phyloP scores from a whole-genome alignment of 2,888 invertebrate genomes.

The Seladonia tumulorum region DNA sequence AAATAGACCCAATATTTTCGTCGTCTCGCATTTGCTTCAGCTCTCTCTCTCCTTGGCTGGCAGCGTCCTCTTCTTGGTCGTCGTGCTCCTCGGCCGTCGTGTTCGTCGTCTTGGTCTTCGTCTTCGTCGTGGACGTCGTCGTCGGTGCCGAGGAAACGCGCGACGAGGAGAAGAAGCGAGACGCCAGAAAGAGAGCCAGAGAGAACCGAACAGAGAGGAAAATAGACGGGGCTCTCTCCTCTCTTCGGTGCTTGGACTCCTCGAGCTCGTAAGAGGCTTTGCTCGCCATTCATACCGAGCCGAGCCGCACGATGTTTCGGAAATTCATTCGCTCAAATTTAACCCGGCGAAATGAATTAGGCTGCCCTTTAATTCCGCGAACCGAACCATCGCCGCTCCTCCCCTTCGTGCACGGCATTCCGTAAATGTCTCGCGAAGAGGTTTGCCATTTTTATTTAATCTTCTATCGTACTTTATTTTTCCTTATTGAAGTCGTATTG shows the following conservation, averaged over 20 bases:
- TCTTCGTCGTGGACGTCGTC: slow-evolving; percentile 42
- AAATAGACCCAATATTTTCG: slow-evolving; percentile 84
- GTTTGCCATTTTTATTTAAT: background rate
- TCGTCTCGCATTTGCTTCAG: slow-evolving; percentile 82
- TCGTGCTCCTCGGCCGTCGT: slow-evolving; percentile 38
- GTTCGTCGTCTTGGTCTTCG: slow-evolving; percentile 10
- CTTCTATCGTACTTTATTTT: background rate
- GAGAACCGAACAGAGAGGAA: slow-evolving; percentile 17
- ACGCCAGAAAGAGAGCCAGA: background rate
- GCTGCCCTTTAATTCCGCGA: background rate
- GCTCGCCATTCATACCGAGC: slow-evolving; percentile 50
- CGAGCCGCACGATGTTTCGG: slow-evolving; percentile 24
- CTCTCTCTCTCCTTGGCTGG: slow-evolving; percentile 66
- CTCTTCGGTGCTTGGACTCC: slow-evolving; percentile 49
- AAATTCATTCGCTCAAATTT: slow-evolving; percentile 36
- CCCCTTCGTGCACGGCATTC: background rate
- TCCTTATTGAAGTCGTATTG: background rate
- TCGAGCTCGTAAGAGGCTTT: slow-evolving; percentile 51
- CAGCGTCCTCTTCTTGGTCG: slow-evolving; percentile 65
- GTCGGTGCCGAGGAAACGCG: slow-evolving; percentile 43
- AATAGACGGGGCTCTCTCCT: slow-evolving; percentile 15
- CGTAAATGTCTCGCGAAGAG: background rate
- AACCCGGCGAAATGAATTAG: slow-evolving; percentile 5
- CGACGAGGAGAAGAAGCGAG: slow-evolving; percentile 31
- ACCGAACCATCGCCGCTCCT: background rate